Percentiles rank a stretch among this genome's conserved stretches.
These are phyloP conservation scores for Podarcis siculus DNA, from an alignment of 2,797 vertebrate species.

Conservation along the genomic window DNA sequence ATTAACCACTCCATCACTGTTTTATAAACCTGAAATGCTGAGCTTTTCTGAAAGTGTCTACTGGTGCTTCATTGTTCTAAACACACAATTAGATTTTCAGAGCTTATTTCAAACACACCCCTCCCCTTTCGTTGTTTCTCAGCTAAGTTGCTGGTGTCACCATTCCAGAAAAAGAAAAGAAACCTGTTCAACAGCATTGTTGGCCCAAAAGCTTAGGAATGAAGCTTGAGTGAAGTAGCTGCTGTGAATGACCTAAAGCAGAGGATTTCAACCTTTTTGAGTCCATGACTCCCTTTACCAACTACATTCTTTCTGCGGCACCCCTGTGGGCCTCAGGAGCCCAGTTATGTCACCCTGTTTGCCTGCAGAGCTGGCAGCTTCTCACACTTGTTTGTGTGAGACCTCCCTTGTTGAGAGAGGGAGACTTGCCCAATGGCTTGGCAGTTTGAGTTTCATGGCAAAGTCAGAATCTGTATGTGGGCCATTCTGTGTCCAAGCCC, in stretches of 20 bases:
- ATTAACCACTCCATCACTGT: too few species aligned
- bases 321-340: too few species aligned
- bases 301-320: too few species aligned
- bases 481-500: background rate
- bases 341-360: too few species aligned
- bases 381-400: too few species aligned
- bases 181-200: background rate
- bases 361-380: too few species aligned
- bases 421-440: too few species aligned
- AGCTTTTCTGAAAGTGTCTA: background rate
- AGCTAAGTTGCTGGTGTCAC: background rate
- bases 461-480: background rate
- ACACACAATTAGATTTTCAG: background rate
- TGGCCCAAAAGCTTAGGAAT: background rate
- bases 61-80: background rate
- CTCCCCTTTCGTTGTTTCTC: too few species aligned
- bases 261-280: too few species aligned
- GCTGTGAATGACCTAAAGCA: background rate
- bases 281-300: too few species aligned
- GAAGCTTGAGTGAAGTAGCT: background rate
- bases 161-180: background rate
- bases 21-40: background rate
- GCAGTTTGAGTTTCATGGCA: background rate
- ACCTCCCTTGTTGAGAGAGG: too few species aligned
- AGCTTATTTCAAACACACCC: background rate